Evolutionary conservation across 1,140 invertebrate species (phyloP).

Genomic region (Drosophila gunungcola): DNA sequence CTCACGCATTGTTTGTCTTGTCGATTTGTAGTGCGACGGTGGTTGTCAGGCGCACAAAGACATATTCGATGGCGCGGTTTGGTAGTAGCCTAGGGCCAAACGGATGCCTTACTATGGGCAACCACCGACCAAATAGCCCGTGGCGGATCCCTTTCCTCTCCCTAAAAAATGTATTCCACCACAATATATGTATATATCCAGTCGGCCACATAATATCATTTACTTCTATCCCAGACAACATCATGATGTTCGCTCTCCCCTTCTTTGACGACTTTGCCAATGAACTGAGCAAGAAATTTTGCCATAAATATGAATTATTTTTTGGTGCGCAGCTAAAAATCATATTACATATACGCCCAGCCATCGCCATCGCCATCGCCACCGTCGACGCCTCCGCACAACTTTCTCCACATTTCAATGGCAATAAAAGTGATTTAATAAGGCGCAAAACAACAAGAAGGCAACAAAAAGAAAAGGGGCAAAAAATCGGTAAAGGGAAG

Average conservation of each 20-base stretch:
- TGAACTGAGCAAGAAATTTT: constrained; percentile 32
- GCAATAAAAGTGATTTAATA: constrained; percentile 84
- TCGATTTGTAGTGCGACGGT: constrained; percentile 48
- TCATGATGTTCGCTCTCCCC: constrained; percentile 18
- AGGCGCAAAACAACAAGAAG: constrained; percentile 54
- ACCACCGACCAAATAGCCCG: constrained; percentile 1
- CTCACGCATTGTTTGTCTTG: constrained; percentile 62
- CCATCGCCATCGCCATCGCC: constrained; percentile 59
- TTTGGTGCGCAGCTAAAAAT: constrained; percentile 32
- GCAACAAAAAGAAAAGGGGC: constrained; percentile 31
- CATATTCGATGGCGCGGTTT: constrained; percentile 12
- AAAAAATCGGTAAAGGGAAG: constrained; percentile 17
- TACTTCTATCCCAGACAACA: constrained; percentile 36
- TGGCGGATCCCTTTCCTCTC: not conserved
- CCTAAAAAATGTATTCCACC: constrained; percentile 13
- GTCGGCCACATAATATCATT: constrained; percentile 53
- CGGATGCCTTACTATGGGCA: constrained; percentile 8
- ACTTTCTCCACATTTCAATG: constrained; percentile 78
- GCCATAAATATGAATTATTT: constrained; percentile 65
- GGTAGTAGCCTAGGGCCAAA: constrained; percentile 15
- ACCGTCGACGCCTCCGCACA: constrained; percentile 11
- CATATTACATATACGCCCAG: constrained; percentile 71
- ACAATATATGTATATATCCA: not conserved
- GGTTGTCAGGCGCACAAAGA: constrained; percentile 64
- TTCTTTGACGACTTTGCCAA: constrained; percentile 7